Conservation (phyloP, 2,797 vertebrate species). For the Cyclopterus lumpus region DNA sequence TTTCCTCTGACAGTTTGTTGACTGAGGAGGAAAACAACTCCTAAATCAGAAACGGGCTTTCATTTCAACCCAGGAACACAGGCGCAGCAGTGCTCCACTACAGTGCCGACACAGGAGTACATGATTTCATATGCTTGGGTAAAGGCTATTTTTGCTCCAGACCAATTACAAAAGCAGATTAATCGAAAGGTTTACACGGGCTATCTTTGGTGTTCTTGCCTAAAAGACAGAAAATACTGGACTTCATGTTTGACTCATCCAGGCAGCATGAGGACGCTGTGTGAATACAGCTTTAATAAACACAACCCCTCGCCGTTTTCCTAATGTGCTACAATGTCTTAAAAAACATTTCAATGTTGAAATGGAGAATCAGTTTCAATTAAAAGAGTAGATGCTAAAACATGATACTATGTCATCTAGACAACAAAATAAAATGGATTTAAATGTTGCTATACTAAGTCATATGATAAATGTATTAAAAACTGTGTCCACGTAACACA, state of each 20-base stretch:
- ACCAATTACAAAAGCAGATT: slow-evolving; percentile 54
- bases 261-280: slow-evolving; percentile 2
- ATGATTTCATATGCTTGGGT: slow-evolving; percentile 57
- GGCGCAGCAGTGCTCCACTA: slow-evolving; percentile 49
- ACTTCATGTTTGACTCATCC: slow-evolving; percentile 37
- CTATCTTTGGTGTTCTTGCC: slow-evolving; percentile 27
- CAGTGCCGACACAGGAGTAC: slow-evolving; percentile 52
- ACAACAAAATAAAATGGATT: slow-evolving; percentile 18
- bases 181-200: slow-evolving; percentile 57
- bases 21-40: slow-evolving; percentile 67
- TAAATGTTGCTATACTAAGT: not conserved
- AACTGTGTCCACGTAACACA: not conserved
- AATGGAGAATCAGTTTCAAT: slow-evolving; percentile 18
- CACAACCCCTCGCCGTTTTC: not conserved
- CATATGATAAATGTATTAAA: slow-evolving; percentile 8
- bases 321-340: not conserved
- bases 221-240: slow-evolving; percentile 40
- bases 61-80: slow-evolving; percentile 61
- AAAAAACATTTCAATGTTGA: slow-evolving; percentile 2
- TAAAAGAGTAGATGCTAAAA: not conserved
- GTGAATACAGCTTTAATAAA: slow-evolving; percentile 32
- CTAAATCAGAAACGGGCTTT: slow-evolving; percentile 66
- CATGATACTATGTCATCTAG: not conserved
- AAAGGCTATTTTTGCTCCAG: slow-evolving; percentile 52
- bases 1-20: slow-evolving; percentile 77